Base-by-base conservation (phyloP, 2,888 invertebrate genomes). In the Aleiodes leptofemur region DNA sequence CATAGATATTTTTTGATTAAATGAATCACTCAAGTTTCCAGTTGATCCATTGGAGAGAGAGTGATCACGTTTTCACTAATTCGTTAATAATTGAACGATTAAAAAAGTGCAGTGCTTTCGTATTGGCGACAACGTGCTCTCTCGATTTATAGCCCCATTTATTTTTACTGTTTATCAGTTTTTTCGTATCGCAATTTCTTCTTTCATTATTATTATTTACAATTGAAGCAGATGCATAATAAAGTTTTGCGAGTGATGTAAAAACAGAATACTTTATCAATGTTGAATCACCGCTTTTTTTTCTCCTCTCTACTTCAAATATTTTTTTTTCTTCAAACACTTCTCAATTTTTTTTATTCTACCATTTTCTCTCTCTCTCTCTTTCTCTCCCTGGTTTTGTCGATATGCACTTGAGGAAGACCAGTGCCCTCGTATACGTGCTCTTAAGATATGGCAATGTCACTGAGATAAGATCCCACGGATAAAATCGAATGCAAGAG, bases 381-480 rank as follows among this genome's bases (percentile, higher is more conserved):
- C 50, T 50, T 8, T 38, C n/a, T 51, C 31, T 29, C 34, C 38
- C 43, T 34, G 55, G 53, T 64, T 74, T 74, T 50, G 61, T 55
- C 69, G 56, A 56, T 68, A 31, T 73, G 59, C 50, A 34, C 50
- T 69, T 69, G 51, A 69, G 11, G 48, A 61, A 69, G 61, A 59
- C 53, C 69, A 74, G 57, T 74, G 74, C 74, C 51, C 69, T 61
- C 69, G 50, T 16, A 51, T 50, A 73, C 29, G 55, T 72, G 61
- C 66, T 70, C 66, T 51, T 16, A 57, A 61, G 78, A 77, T 77
- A 77, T 73, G 77, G 57, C 81, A 82, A 82, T 82, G 81, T 82
- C 82, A 82, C 70, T 34, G 75, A 76, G 82, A 82, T 82, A 80
- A 82, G 80, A 82, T 81, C 72, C 56, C 55, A 53, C 38, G 72